Conservation (phyloP, 2,113 vertebrate genomes). For the Ptyas mucosa region DNA sequence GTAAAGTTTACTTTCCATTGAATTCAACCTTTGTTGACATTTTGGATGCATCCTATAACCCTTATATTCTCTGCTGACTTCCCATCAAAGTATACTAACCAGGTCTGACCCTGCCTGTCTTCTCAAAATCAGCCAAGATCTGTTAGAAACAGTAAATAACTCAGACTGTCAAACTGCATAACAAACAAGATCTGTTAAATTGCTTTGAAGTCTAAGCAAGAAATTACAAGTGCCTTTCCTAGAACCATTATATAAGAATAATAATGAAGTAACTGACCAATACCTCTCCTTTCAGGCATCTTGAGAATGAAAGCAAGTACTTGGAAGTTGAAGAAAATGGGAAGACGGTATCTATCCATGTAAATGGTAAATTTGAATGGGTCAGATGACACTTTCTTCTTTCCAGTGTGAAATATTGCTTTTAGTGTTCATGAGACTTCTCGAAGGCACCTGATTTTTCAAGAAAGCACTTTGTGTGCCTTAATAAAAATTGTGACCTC, state of each 20-base stretch:
- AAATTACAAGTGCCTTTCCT: not conserved
- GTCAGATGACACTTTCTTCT: not conserved
- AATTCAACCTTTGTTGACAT: not conserved
- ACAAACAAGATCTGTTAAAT: not conserved
- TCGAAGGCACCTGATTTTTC: not conserved
- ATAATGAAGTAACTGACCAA: not conserved
- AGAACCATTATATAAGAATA: not conserved
- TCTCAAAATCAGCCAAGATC: not conserved
- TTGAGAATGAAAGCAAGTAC: conserved; percentile 31
- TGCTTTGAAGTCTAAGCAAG: not conserved
- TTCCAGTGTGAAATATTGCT: not conserved
- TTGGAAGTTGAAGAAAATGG: conserved; percentile 29
- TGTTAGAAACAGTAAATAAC: not conserved
- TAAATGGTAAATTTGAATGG: conserved; percentile 23
- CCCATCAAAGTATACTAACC: not conserved
- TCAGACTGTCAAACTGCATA: not conserved
- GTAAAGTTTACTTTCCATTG: not conserved
- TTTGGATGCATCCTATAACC: not conserved
- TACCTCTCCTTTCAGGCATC: not conserved
- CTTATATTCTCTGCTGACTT: not conserved
- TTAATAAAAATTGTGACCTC: not conserved
- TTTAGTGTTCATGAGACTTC: not conserved
- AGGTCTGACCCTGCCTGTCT: not conserved
- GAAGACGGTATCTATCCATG: conserved; percentile 26
- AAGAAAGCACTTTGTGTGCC: not conserved